A percentile compares a stretch with the other conserved stretches of the same genome.
Evolutionary conservation across 2,797 vertebrate species (phyloP).

Genomic region (Enoplosus armatus): DNA sequence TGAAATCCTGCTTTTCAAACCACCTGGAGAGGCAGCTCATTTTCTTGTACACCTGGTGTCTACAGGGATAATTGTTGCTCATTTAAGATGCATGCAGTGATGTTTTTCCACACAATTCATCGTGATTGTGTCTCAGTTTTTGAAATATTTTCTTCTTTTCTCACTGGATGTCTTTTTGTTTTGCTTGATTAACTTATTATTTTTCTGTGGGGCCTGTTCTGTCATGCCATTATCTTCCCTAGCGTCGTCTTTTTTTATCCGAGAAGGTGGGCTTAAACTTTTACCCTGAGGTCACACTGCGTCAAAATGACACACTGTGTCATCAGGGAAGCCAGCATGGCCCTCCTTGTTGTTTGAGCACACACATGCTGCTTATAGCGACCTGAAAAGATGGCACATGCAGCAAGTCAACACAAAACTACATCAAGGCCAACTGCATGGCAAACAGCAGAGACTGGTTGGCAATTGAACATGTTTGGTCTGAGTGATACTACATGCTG

Average conservation of each 20-base stretch:
- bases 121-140: conserved; percentile 20
- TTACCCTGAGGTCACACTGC: background rate
- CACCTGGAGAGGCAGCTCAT: conserved; percentile 61
- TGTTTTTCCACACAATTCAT: conserved; percentile 33
- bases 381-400: conserved; percentile 22
- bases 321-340: background rate
- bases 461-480: background rate
- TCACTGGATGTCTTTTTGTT: background rate
- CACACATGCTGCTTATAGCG: background rate
- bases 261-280: background rate
- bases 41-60: conserved; percentile 63
- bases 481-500: background rate
- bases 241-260: accelerated
- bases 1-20: conserved; percentile 49
- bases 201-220: background rate
- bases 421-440: conserved; percentile 3
- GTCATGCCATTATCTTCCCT: background rate
- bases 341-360: background rate
- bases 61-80: conserved; percentile 54
- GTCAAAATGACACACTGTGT: background rate
- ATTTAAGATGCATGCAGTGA: conserved; percentile 36
- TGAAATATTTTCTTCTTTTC: conserved; percentile 9
- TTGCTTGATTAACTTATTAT: background rate
- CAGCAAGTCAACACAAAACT: conserved; percentile 9
- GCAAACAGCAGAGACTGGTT: background rate